Evolutionary conservation across 1,140 invertebrate genomes (phyloP).

Genomic region (Cataglyphis hispanica): DNA sequence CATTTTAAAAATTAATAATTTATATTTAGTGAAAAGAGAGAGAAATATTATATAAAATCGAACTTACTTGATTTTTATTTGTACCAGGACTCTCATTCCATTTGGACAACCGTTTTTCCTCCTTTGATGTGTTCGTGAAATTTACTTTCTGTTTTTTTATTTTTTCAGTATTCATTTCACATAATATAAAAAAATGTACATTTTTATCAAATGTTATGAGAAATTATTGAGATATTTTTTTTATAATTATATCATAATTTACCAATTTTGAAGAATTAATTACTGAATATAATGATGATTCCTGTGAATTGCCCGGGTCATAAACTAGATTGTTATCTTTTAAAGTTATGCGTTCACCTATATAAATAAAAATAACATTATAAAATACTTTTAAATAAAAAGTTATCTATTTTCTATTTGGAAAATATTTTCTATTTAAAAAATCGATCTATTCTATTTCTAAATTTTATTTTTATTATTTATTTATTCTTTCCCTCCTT

Average conservation of each 20-base stretch:
- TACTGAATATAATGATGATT: background rate
- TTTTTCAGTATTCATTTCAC: background rate
- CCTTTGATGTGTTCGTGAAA: background rate
- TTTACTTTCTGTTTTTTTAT: background rate
- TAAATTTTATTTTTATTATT: slow-evolving; percentile 18
- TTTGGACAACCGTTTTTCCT: background rate
- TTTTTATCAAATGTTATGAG: background rate
- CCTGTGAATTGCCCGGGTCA: slow-evolving; percentile 54
- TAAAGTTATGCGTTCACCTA: slow-evolving; percentile 74
- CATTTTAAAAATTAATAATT: no score
- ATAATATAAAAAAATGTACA: background rate
- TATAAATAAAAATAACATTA: slow-evolving; percentile 12
- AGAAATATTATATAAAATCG: background rate
- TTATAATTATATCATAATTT: background rate
- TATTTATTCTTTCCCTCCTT: slow-evolving; percentile 11
- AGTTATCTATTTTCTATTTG: background rate
- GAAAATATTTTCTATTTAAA: background rate
- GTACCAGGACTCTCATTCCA: background rate
- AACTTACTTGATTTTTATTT: slow-evolving; percentile 20
- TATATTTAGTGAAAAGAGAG: background rate
- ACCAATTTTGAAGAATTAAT: background rate
- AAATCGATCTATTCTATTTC: background rate
- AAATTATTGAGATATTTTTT: background rate
- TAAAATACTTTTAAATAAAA: background rate
- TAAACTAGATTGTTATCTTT: slow-evolving; percentile 73